phyloP scores from a whole-genome alignment of 92 coral and sea anemone genomes.

The Diadumene lineata region DNA sequence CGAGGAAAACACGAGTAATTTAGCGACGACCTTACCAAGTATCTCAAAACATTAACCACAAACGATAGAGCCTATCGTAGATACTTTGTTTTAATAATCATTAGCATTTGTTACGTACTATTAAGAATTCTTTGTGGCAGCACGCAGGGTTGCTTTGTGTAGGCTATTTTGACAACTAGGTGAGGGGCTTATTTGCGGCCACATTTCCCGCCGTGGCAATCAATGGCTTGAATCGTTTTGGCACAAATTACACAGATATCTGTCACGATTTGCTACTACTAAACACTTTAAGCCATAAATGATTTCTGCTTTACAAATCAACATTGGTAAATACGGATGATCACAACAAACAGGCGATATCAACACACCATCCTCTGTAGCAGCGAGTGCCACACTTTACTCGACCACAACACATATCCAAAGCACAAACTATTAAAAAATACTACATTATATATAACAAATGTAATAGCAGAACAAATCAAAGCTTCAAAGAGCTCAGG shows the following conservation, averaged over 20 bases:
- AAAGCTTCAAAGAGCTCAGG: not conserved
- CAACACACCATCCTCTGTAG: not conserved
- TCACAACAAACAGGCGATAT: not conserved
- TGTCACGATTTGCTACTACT: constrained; percentile 46
- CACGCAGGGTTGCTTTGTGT: constrained; percentile 31
- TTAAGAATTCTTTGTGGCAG: constrained; percentile 33
- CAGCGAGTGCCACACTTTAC: not conserved
- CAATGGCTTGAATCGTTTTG: constrained; percentile 39
- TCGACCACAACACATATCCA: not conserved
- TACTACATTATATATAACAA: not conserved
- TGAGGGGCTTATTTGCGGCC: constrained; percentile 48
- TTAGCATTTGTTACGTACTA: constrained; percentile 28
- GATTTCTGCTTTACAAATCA: constrained; percentile 24
- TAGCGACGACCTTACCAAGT: not conserved
- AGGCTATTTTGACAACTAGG: constrained; percentile 34
- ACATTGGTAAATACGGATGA: not conserved
- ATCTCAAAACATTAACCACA: not conserved
- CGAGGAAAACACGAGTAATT: not conserved
- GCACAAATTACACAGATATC: constrained; percentile 42
- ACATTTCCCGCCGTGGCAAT: constrained; percentile 35
- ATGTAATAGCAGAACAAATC: not conserved
- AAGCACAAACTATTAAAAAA: not conserved
- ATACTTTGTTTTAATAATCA: constrained; percentile 6
- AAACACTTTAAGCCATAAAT: constrained; percentile 42
- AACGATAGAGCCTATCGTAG: not conserved